Conservation (phyloP, 2,113 vertebrate species). For the Emydura subglobosa region DNA sequence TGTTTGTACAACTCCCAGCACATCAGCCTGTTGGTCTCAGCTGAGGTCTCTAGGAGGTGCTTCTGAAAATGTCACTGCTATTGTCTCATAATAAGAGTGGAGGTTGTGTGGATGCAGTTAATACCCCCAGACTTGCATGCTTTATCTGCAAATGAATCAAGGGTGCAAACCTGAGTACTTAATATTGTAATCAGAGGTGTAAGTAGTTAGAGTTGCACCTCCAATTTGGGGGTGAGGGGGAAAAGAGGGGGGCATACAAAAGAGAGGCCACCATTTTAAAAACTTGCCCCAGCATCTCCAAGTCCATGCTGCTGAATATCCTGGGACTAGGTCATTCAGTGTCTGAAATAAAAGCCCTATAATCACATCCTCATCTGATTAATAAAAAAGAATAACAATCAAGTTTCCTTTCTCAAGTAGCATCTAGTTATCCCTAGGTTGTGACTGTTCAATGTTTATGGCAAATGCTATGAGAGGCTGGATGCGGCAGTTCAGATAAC, state of each 20-base stretch:
- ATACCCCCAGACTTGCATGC: rapidly evolving
- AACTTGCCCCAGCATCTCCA: neutral
- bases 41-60: neutral
- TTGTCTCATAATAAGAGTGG: neutral
- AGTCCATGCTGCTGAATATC: neutral
- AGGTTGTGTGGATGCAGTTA: neutral
- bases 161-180: neutral
- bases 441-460: neutral
- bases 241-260: neutral
- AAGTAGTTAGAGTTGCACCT: neutral
- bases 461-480: neutral
- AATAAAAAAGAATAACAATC: neutral
- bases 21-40: neutral
- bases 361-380: neutral
- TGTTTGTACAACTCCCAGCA: neutral
- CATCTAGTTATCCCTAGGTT: neutral
- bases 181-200: neutral
- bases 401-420: neutral
- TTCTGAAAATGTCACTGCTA: neutral
- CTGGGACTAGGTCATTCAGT: neutral
- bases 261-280: neutral
- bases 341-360: neutral
- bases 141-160: neutral
- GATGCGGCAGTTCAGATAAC: neutral
- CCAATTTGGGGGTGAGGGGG: neutral